phyloP scores from a whole-genome alignment of 1,140 invertebrate genomes.

The Lordiphosa stackelbergi region DNA sequence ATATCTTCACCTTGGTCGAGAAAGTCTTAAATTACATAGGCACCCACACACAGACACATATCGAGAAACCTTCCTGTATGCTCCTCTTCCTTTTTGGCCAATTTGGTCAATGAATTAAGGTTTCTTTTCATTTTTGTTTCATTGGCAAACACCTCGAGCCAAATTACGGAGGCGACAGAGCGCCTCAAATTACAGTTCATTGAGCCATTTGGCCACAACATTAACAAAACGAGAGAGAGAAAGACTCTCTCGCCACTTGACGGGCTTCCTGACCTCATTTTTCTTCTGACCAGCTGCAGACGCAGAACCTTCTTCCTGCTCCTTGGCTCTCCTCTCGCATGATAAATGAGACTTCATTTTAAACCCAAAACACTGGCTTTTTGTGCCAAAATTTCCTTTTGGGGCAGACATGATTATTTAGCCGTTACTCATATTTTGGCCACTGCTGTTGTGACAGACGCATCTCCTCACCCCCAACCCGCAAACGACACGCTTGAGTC shows the following conservation, averaged over 20 bases:
- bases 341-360: conserved; percentile 50
- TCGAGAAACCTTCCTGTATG: conserved; percentile 15
- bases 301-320: conserved; percentile 27
- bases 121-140: conserved; percentile 5
- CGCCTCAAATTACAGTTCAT: conserved; percentile 73
- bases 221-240: neutral
- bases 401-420: conserved; percentile 69
- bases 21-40: conserved; percentile 71
- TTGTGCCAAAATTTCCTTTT: conserved; percentile 30
- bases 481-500: neutral
- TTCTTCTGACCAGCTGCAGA: conserved; percentile 29
- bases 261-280: conserved; percentile 50
- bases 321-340: conserved; percentile 12
- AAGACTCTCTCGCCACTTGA: conserved; percentile 32
- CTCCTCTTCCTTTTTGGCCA: conserved; percentile 16
- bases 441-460: conserved; percentile 67
- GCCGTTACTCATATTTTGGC: conserved; percentile 72
- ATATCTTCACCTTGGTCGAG: conserved; percentile 32
- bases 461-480: conserved; percentile 1
- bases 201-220: conserved; percentile 52
- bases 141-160: conserved; percentile 50
- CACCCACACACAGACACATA: conserved; percentile 47
- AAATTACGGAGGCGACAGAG: conserved; percentile 19
- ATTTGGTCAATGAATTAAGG: conserved; percentile 48
- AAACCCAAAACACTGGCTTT: conserved; percentile 11